Conservation (phyloP, 2,113 vertebrate species). For the Sturnira hondurensis region DNA sequence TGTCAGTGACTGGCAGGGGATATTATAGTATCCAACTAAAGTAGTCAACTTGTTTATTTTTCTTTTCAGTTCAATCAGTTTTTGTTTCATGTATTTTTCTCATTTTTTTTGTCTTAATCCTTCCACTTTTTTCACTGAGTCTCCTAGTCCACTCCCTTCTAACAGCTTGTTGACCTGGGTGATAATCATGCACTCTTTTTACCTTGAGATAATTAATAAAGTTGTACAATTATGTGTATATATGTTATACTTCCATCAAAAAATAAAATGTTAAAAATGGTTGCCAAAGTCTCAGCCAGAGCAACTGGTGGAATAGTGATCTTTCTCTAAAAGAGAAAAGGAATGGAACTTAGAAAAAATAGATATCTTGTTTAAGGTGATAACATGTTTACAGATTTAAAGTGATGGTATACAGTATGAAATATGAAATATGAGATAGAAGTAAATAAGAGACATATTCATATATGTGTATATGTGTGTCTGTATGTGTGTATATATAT, state of each 20-base stretch:
- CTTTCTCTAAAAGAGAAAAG: neutral
- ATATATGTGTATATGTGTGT: no score
- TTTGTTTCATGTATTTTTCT: neutral
- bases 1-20: neutral
- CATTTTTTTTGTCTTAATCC: neutral
- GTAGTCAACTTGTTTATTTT: neutral
- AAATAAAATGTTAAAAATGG: neutral
- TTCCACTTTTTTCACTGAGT: neutral
- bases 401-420: neutral
- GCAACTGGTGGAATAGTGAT: neutral
- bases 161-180: neutral
- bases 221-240: neutral
- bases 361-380: neutral
- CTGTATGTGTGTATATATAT: no score
- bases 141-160: neutral
- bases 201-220: neutral
- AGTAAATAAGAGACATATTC: neutral
- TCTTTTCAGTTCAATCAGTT: neutral
- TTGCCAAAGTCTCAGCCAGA: neutral
- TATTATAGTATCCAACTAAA: neutral
- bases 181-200: neutral
- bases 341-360: neutral
- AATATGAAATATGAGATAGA: neutral
- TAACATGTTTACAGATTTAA: neutral
- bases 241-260: neutral